A percentile compares a stretch with the other conserved stretches of the same genome.
phyloP scores from a whole-genome alignment of 2,797 vertebrate genomes.

The Caiman crocodilus region DNA sequence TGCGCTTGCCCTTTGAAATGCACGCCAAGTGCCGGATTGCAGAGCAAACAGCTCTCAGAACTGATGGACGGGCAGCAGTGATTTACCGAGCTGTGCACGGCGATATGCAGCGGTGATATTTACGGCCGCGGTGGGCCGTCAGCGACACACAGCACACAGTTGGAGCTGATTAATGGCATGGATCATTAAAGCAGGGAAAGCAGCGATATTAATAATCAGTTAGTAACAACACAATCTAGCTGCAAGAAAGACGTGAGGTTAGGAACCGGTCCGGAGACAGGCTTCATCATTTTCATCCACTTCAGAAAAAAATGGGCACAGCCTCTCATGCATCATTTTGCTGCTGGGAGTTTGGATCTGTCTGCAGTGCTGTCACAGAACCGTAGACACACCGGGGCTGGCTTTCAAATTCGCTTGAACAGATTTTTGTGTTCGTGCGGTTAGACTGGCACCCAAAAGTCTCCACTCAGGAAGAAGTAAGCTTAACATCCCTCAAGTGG shows the following conservation, averaged over 20 bases:
- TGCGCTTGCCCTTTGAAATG: not conserved
- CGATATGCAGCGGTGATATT: not conserved
- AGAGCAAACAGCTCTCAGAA: not conserved
- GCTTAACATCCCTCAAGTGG: not conserved
- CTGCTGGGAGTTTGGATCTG: no score
- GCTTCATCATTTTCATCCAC: not conserved
- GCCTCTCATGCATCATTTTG: not conserved
- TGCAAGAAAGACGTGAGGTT: not conserved
- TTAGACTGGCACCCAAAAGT: not conserved
- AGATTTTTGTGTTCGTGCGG: no score
- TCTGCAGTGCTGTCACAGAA: no score
- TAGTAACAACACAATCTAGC: not conserved
- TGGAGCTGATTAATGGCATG: slow-evolving; percentile 36
- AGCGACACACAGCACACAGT: not conserved
- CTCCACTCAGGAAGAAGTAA: not conserved
- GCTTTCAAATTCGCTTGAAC: no score
- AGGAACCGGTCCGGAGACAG: not conserved
- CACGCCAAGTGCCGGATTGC: not conserved
- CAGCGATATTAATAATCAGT: not conserved
- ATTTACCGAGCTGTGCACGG: not conserved
- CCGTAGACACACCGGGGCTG: no score
- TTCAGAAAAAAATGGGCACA: not conserved
- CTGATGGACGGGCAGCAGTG: not conserved
- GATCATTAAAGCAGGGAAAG: slow-evolving; percentile 4
- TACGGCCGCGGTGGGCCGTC: not conserved